Evolutionary conservation across 2,797 vertebrate species (phyloP).

Genomic region (Argentina silus): DNA sequence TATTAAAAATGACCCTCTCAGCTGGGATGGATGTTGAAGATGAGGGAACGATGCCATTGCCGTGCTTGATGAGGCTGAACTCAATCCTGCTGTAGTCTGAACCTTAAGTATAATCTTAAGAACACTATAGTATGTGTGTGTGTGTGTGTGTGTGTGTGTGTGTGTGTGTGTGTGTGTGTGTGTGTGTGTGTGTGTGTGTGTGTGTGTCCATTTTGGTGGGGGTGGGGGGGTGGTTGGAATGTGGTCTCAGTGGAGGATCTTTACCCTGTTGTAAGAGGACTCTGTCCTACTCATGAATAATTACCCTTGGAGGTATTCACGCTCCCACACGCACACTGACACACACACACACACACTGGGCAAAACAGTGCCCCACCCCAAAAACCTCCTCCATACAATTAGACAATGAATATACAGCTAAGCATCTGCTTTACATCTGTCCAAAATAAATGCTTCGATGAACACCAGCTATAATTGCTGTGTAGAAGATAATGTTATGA

Average conservation of each 20-base stretch:
- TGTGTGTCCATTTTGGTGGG: conserved; percentile 1
- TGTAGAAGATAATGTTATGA: too few species aligned
- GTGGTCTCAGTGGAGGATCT: conserved; percentile 44
- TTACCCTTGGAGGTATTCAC: conserved; percentile 66
- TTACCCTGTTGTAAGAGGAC: conserved; percentile 67
- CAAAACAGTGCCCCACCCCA: background rate
- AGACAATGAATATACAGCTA: too few species aligned
- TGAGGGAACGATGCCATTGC: background rate
- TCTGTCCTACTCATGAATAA: conserved; percentile 67
- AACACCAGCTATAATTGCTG: too few species aligned
- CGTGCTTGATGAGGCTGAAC: background rate
- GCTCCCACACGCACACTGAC: conserved; percentile 45
- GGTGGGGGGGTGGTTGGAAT: conserved; percentile 38
- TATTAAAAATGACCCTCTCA: conserved; percentile 56
- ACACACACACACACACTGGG: conserved; percentile 5
- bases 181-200: conserved; percentile 1
- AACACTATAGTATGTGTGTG: background rate
- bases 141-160: background rate
- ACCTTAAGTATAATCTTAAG: background rate
- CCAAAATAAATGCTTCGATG: too few species aligned
- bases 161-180: background rate
- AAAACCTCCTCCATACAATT: too few species aligned
- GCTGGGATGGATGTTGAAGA: conserved; percentile 32
- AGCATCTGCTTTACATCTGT: too few species aligned
- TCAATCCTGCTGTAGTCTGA: background rate